A percentile compares a stretch with the other conserved stretches of the same genome.
Evolutionary conservation across 1,140 invertebrate genomes (phyloP).

Genomic region (Drosophila obscura): DNA sequence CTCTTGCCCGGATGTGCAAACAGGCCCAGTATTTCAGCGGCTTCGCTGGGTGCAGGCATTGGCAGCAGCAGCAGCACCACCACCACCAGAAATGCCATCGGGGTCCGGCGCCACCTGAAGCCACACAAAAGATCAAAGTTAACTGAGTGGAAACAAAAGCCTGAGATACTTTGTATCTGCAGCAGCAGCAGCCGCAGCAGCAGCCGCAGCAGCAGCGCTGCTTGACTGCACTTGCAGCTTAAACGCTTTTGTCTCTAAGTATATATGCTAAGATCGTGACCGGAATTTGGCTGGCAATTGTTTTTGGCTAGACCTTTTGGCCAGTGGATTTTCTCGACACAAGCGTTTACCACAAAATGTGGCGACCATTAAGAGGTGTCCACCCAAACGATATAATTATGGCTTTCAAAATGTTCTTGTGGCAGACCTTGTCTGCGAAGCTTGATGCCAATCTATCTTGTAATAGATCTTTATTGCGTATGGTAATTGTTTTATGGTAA

Average conservation of each 20-base stretch:
- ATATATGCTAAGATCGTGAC: conserved; percentile 61
- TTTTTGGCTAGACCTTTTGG: conserved; percentile 31
- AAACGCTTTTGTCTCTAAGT: conserved; percentile 10
- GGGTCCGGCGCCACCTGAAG: not conserved
- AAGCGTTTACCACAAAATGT: conserved; percentile 10
- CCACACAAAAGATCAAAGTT: conserved; percentile 46
- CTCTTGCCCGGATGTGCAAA: conserved; percentile 88
- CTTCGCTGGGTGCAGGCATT: conserved; percentile 8
- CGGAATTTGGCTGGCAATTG: conserved; percentile 47
- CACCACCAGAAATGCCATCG: not conserved
- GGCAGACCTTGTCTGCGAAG: not conserved
- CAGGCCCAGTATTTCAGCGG: conserved; percentile 85
- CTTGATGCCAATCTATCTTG: not conserved
- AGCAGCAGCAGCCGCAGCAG: conserved; percentile 16
- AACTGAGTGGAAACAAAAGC: conserved; percentile 11
- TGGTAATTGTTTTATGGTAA: no score
- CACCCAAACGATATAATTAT: conserved; percentile 27
- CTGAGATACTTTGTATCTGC: conserved; percentile 26
- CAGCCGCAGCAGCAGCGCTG: conserved; percentile 11
- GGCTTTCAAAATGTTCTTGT: not conserved
- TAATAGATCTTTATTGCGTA: not conserved
- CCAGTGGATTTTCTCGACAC: conserved; percentile 6
- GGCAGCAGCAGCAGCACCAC: not conserved
- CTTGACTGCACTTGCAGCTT: conserved; percentile 20
- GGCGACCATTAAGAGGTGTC: conserved; percentile 34